These are phyloP conservation scores for Perca fluviatilis DNA, from an alignment of 2,113 vertebrate genomes.

Conservation along the genomic window DNA sequence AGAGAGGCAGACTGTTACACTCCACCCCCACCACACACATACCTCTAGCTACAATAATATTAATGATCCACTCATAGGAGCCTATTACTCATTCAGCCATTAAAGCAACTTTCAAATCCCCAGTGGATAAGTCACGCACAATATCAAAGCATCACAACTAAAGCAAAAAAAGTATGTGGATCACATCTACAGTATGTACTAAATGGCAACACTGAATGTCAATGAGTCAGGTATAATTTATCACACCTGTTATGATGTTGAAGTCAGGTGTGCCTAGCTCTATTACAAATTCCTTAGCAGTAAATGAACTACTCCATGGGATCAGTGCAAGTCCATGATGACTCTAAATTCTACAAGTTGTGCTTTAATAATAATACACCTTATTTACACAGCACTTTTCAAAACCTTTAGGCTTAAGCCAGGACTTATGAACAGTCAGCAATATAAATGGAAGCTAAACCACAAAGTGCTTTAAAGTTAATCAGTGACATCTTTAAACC, in stretches of 20 bases:
- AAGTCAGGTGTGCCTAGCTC: slow-evolving; percentile 16
- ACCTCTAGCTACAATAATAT: slow-evolving; percentile 62
- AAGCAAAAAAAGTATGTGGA: slow-evolving; percentile 30
- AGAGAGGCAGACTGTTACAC: slow-evolving; percentile 13
- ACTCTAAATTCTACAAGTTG: background rate
- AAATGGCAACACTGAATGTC: slow-evolving; percentile 37
- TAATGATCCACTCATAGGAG: slow-evolving; percentile 58
- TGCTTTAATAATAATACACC: background rate
- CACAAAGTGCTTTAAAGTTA: background rate
- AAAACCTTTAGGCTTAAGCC: background rate
- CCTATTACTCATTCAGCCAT: slow-evolving; percentile 47
- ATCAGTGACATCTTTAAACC: background rate
- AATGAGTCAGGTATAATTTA: slow-evolving; percentile 37
- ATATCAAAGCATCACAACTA: slow-evolving; percentile 26
- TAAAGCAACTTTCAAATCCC: slow-evolving; percentile 54
- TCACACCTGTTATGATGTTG: slow-evolving; percentile 24
- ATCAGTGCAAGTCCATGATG: no score
- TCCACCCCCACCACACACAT: slow-evolving; percentile 16
- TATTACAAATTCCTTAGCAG: slow-evolving; percentile 33
- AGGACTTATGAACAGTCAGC: background rate
- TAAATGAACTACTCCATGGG: background rate
- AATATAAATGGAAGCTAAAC: background rate
- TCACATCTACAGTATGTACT: slow-evolving; percentile 27
- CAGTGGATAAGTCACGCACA: slow-evolving; percentile 38
- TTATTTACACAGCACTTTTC: background rate